Evolutionary conservation across 2,888 invertebrate genomes (phyloP).

Genomic region (Macaria liturata): DNA sequence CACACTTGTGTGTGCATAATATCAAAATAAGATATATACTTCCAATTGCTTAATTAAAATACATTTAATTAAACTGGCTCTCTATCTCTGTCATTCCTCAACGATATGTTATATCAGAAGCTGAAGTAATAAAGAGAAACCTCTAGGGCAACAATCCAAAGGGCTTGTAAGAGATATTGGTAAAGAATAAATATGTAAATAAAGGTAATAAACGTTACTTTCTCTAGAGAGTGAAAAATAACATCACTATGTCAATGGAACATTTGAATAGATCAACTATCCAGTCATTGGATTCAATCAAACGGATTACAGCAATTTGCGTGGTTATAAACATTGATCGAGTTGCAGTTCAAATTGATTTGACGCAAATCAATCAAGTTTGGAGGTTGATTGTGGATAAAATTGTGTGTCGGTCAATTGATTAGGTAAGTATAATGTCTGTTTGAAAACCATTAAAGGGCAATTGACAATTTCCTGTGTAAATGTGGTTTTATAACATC

Average conservation of each 20-base stretch:
- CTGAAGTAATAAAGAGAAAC: slow-evolving; percentile 19
- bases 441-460: too few relatives aligned
- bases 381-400: not conserved
- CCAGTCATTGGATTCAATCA: slow-evolving; percentile 11
- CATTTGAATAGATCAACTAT: slow-evolving; percentile 6
- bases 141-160: slow-evolving; percentile 18
- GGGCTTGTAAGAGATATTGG: slow-evolving; percentile 27
- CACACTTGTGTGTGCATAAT: too few relatives aligned
- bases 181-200: slow-evolving; percentile 26
- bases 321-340: slow-evolving; percentile 9
- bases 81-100: too few relatives aligned
- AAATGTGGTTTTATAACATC: too few relatives aligned
- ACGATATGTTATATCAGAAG: not conserved
- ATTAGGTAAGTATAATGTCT: too few relatives aligned
- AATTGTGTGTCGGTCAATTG: too few relatives aligned
- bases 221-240: slow-evolving; percentile 31
- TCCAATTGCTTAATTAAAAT: too few relatives aligned
- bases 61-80: too few relatives aligned
- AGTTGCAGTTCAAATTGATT: slow-evolving; percentile 2
- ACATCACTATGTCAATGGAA: slow-evolving; percentile 21
- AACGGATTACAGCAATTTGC: slow-evolving; percentile 12
- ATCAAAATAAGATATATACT: too few relatives aligned
- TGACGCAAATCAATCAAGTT: slow-evolving; percentile 10
- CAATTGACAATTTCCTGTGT: too few relatives aligned
- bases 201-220: slow-evolving; percentile 29